Evolutionary conservation across 2,797 vertebrate species (phyloP).

Genomic region (Esox lucius): DNA sequence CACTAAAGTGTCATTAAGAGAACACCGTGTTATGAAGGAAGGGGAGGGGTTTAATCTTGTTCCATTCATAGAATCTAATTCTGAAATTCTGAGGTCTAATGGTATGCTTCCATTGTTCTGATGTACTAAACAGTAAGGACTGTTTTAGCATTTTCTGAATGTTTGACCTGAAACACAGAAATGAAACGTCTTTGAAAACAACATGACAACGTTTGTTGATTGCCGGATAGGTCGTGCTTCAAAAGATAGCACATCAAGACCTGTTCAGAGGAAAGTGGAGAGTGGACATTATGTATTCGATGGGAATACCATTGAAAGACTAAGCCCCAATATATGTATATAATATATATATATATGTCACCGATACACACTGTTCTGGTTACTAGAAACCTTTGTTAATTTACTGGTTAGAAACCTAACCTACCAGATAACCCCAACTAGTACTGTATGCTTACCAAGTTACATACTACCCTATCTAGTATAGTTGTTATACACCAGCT

Average conservation of each 20-base stretch:
- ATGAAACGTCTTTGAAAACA: too few relatives aligned
- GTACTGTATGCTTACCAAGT: neutral
- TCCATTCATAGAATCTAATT: constrained; percentile 14
- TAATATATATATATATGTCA: too few relatives aligned
- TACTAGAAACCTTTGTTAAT: neutral
- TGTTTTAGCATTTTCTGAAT: neutral
- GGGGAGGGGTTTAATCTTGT: constrained; percentile 38
- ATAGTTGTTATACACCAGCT: too few relatives aligned
- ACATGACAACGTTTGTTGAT: too few relatives aligned
- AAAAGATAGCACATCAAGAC: constrained; percentile 10
- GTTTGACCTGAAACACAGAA: neutral
- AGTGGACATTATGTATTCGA: constrained; percentile 50
- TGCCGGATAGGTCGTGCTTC: constrained; percentile 11
- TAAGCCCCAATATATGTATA: constrained; percentile 40
- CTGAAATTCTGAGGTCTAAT: constrained; percentile 23
- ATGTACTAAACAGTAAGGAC: neutral
- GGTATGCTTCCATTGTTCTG: constrained; percentile 37
- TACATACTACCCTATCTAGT: too few relatives aligned
- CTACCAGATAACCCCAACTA: neutral
- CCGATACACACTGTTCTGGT: constrained; percentile 9
- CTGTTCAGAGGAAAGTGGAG: constrained; percentile 12
- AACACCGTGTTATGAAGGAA: constrained; percentile 60
- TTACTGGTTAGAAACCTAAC: neutral
- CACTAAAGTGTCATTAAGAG: neutral
- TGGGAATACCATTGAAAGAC: constrained; percentile 31